A percentile compares a stretch with the other conserved stretches of the same genome.
These are phyloP conservation scores for Bombus huntii DNA, from an alignment of 1,140 invertebrate species.

Conservation along the genomic window DNA sequence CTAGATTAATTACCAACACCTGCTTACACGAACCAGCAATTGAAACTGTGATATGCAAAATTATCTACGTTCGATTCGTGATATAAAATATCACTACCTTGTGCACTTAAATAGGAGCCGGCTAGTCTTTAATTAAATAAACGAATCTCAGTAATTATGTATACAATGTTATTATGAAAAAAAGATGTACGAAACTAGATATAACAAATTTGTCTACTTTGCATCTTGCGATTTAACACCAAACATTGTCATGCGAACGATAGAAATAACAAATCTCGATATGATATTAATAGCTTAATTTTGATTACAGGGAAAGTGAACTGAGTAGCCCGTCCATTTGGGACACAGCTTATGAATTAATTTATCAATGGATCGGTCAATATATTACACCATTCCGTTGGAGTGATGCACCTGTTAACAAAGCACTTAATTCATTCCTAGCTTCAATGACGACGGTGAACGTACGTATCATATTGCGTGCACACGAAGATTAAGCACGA, in stretches of 20 bases:
- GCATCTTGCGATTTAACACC: too few species aligned
- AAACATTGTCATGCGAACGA: too few species aligned
- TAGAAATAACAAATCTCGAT: too few species aligned
- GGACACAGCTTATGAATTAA: conserved; percentile 86
- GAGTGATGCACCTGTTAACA: conserved; percentile 88
- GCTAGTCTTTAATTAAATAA: not conserved
- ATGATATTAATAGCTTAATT: too few species aligned
- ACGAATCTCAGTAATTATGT: not conserved
- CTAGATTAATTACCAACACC: not conserved
- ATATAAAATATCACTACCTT: not conserved
- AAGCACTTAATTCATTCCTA: conserved; percentile 89
- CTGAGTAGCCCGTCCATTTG: conserved; percentile 84
- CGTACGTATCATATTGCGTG: conserved; percentile 77
- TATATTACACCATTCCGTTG: conserved; percentile 88
- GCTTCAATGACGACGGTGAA: conserved; percentile 86
- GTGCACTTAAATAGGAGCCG: not conserved
- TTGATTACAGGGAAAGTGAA: conserved; percentile 86
- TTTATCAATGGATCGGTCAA: conserved; percentile 90
- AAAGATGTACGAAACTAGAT: too few species aligned
- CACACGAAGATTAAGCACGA: not conserved
- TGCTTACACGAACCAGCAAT: not conserved
- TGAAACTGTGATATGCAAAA: not conserved
- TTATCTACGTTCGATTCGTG: not conserved
- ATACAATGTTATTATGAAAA: not conserved
- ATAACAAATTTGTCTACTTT: too few species aligned